Evolutionary conservation across 2,113 vertebrate genomes (phyloP), one percentile per base, ranked within the genome.

Genomic region (Microcebus tavaratra): DNA sequence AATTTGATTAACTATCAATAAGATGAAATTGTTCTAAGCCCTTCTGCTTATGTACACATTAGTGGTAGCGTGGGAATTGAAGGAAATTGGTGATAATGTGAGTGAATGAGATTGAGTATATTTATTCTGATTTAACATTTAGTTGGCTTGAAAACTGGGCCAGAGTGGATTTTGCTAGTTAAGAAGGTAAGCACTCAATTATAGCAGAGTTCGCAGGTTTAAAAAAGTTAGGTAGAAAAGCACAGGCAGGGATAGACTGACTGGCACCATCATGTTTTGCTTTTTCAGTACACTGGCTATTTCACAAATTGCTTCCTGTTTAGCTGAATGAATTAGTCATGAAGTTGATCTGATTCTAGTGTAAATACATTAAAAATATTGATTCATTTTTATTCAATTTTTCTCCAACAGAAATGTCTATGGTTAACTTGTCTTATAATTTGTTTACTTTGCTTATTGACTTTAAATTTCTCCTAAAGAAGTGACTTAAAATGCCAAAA

Each of bases 311-410:
- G 7, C 6, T 89, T 82, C 27, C n/a, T 86, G 0, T 70, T 88
- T 29, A 72, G 31, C n/a, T 79, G 29, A 94, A 79, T 29, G 21
- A 23, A 83, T 81, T 57, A 79, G 17, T 92, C 42, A 83, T 83
- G 7, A 94, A 75, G 10, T 92, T 96, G 42, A 48, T 83, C 14
- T 86, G 31, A 85, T 3, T 85, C 31, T 67, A 65, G 7, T 18
- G 7, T 39, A 88, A 97, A 91, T 2, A 4, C n/a, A 91, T 81
- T 76, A 80, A 96, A 93, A 90, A 63, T 0, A 42, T 34, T 86
- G 27, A 87, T 78, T 88, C 20, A 61, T 91, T 94, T 95, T 78
- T 84, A 92, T 79, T 92, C 7, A 39, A 78, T 84, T 88, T 82
- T 96, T 68, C 5, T 81, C 27, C 8, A 76, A 15, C 34, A 76